phyloP scores from a whole-genome alignment of 1,140 invertebrate species.

The Drosophila kikkawai region DNA sequence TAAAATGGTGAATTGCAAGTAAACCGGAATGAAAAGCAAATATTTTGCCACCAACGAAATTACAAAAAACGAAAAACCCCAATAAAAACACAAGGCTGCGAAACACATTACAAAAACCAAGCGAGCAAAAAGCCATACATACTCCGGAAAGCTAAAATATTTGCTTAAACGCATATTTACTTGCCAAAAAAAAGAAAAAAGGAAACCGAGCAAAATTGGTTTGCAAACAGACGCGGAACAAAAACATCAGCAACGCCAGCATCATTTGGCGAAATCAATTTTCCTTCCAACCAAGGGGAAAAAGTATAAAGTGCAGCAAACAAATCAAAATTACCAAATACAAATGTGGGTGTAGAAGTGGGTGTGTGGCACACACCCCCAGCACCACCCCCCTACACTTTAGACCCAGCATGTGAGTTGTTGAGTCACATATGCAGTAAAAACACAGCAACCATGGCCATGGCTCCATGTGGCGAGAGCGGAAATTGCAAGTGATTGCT shows the following conservation, averaged over 20 bases:
- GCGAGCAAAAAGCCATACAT: constrained; percentile 40
- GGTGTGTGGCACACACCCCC: constrained; percentile 3
- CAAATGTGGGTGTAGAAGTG: constrained; percentile 21
- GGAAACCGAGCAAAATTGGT: constrained; percentile 68
- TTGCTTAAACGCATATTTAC: constrained; percentile 76
- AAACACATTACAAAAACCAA: constrained; percentile 22
- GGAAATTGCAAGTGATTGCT: constrained; percentile 40
- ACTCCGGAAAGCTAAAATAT: constrained; percentile 71
- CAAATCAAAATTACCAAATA: constrained; percentile 79
- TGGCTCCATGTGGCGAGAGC: constrained; percentile 10
- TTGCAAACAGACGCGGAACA: constrained; percentile 66
- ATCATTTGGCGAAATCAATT: constrained; percentile 73
- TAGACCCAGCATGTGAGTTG: neutral
- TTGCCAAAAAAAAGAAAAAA: constrained; percentile 56
- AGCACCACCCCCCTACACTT: neutral
- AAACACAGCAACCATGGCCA: constrained; percentile 21
- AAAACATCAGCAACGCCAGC: constrained; percentile 33
- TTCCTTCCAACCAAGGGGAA: constrained; percentile 34
- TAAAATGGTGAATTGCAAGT: constrained; percentile 63
- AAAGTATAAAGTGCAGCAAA: constrained; percentile 67
- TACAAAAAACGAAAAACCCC: constrained; percentile 13
- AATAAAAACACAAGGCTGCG: constrained; percentile 23
- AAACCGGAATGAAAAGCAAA: constrained; percentile 75
- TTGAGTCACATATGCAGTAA: constrained; percentile 7
- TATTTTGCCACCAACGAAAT: constrained; percentile 52